Evolutionary conservation across 2,113 vertebrate species (phyloP), one percentile per base, ranked within the genome.

Genomic region (Lasiurus borealis): DNA sequence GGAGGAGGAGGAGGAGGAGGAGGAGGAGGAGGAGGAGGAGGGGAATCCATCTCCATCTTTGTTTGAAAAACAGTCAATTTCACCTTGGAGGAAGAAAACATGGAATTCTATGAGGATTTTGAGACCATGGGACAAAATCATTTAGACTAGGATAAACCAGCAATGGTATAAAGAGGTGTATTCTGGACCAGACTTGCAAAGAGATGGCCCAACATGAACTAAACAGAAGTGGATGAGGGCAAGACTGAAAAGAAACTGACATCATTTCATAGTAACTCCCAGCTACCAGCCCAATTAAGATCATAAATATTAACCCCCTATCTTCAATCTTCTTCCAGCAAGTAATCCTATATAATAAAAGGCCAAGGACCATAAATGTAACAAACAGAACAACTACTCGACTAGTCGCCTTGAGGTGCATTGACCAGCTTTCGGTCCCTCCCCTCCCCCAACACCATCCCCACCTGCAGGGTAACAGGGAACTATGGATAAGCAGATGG

Each of bases 211-310:
- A 18, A 75, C 73, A 93, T 12, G 88, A 69, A 72, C 16, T 34
- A 82, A 78, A 36, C 31, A 34, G 80, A 88, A 90, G 36, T 62
- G 50, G 31, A 25, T 31, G 10, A 31, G 9, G 12, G 21, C 9
- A 0, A 14, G 7, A n/a, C 29, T 69, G 23, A 5, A 27, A 2
- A n/a, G 34, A 50, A 15, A 76, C 3, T 7, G 4, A 84, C 82
- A 75, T 25, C 23, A n/a, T 68, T 27, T 94, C 71, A 73, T 59
- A 27, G 88, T 86, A 87, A 59, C 88, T 85, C 91, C 92, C 77
- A 96, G 95, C 57, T 29, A 95, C 46, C 66, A 11, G 9, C 69
- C 88, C 80, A 66, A 66, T 96, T 92, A 93, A 97, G 80, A 50
- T 44, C 82, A 50, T 6, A 25, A 92, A 44, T 1, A 19, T 8